Percentiles rank a stretch among this genome's conserved stretches.
These are phyloP conservation scores for Drosophila teissieri DNA, from an alignment of 1,140 invertebrate genomes.

Conservation along the genomic window DNA sequence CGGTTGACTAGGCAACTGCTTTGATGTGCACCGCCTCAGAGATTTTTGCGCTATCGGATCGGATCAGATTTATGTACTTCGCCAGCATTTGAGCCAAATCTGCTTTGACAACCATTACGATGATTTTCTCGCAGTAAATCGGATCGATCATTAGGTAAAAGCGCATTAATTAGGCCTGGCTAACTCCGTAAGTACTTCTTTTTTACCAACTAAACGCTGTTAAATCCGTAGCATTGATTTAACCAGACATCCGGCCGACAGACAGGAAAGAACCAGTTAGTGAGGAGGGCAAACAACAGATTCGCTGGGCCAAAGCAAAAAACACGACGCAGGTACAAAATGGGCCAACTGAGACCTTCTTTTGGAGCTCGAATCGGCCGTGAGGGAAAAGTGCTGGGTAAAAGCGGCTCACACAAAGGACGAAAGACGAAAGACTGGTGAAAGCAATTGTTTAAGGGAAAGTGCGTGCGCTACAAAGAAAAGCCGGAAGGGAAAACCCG, in stretches of 20 bases:
- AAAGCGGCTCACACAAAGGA: conserved; percentile 37
- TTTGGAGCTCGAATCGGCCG: conserved; percentile 30
- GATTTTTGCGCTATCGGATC: conserved; percentile 33
- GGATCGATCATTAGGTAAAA: conserved; percentile 37
- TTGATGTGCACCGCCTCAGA: conserved; percentile 29
- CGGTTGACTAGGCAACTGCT: conserved; percentile 44
- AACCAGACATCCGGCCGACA: conserved; percentile 29
- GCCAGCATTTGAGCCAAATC: conserved; percentile 37
- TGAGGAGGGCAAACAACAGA: conserved; percentile 17
- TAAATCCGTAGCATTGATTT: conserved; percentile 64
- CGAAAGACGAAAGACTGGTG: conserved; percentile 2
- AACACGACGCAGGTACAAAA: conserved; percentile 63
- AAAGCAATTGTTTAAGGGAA: conserved; percentile 72
- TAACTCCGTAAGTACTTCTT: conserved; percentile 15
- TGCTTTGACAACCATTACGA: conserved; percentile 30
- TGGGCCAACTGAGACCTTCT: conserved; percentile 23
- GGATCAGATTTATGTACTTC: conserved; percentile 38
- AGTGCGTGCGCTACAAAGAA: conserved; percentile 56
- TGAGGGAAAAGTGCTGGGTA: conserved; percentile 43
- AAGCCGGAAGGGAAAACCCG: conserved; percentile 31
- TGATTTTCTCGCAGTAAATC: conserved; percentile 1
- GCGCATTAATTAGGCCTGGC: conserved; percentile 39
- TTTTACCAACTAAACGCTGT: conserved; percentile 35
- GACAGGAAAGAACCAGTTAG: neutral
- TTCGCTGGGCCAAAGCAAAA: conserved; percentile 32